Evolutionary conservation across 2,888 invertebrate species (phyloP), one percentile per base, ranked within the genome.

Genomic region (Hirtodrosophila confusa): DNA sequence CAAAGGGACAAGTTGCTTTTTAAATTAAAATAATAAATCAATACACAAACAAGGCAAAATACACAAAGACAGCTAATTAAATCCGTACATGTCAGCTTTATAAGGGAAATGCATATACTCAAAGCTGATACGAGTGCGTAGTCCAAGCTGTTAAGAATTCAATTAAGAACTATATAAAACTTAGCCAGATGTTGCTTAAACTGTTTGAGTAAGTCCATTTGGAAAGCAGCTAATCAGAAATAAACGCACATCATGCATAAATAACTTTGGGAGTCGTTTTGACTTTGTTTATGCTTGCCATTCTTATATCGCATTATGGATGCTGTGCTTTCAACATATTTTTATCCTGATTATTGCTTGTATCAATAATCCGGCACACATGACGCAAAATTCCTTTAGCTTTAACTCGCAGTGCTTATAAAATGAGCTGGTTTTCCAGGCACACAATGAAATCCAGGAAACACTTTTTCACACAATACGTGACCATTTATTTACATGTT

Each of bases 401-500:
- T 51, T 51, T 23, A 51, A 23, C 35, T 12, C 27, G 45, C 44
- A 65, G 24, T 50, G 35, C 5, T 54, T 57, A 47, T 41, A 71
- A 54, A 54, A 44, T 33, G 10, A 55, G 23, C 33, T 49, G 36
- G 39, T 36, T 50, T 36, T 10, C 24, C 41, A 57, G 0, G 40
- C 43, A 35, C 44, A 39, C 33, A 31, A 27, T 5, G 5, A 45
- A 24, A 51, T 33, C 8, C 24, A 48, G 37, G 31, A 44, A 31
- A 31, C 24, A 23, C 24, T 12, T 54, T 49, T 49, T 50, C 63
- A 40, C 62, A 73, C 47, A 66, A 62, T 48, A 87, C 87, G 87
- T 82, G 87, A 82, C 87, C 66, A 65, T 74, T 80, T 84, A 49
- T 74, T 80, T 84, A 49, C 66, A 43, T 55, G 41, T 29, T 47